Evolutionary conservation across 2,888 invertebrate species (phyloP).

Genomic region (Catonia carolina): DNA sequence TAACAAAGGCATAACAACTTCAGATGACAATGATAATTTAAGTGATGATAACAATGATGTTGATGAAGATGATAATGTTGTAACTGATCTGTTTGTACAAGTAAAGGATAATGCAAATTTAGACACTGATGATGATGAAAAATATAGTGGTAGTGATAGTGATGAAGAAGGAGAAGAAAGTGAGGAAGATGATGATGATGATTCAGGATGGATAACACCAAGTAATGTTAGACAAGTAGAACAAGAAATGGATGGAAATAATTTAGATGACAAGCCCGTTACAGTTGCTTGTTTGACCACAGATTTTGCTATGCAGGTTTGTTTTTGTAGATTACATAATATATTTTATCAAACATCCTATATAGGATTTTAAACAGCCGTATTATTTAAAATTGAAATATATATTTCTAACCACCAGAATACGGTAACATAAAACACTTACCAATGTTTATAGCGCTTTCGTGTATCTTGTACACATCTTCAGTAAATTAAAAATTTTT

Average conservation of each 20-base stretch:
- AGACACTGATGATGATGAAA: conserved; percentile 35
- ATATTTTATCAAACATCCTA: too few species aligned
- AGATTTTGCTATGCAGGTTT: conserved; percentile 91
- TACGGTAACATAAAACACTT: too few species aligned
- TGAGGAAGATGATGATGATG: conserved; percentile 45
- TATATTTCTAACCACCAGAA: too few species aligned
- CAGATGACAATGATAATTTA: too few species aligned
- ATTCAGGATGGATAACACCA: conserved; percentile 78
- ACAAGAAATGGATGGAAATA: conserved; percentile 60
- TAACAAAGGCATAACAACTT: too few species aligned
- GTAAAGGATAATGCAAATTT: conserved; percentile 35
- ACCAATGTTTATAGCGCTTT: too few species aligned
- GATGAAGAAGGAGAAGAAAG: conserved; percentile 40
- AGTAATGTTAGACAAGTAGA: conserved; percentile 70
- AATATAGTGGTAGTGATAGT: conserved; percentile 35
- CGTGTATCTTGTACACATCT: too few species aligned
- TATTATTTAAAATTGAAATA: too few species aligned
- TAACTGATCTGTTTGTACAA: conserved; percentile 2
- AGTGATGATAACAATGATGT: too few species aligned
- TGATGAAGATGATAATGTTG: not conserved
- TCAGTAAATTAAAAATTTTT: too few species aligned
- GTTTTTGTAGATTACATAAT: too few species aligned
- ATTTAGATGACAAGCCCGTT: conserved; percentile 56
- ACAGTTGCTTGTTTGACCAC: conserved; percentile 91
- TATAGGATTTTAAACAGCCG: too few species aligned